Evolutionary conservation across 2,888 invertebrate genomes (phyloP), one percentile per base, ranked within the genome.

Genomic region (Lithophane ornitopus): DNA sequence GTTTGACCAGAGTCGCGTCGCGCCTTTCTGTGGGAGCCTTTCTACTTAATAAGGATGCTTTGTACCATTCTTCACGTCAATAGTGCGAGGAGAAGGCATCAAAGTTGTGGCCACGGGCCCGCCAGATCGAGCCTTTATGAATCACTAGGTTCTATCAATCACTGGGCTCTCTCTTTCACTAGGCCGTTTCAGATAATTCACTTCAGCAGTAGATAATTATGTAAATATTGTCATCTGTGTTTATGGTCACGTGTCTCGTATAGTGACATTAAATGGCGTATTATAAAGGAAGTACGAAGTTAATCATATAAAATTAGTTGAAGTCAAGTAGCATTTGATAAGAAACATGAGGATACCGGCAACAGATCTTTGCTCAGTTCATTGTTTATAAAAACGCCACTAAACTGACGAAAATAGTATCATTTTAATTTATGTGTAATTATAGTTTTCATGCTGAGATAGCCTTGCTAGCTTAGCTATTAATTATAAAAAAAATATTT

Each of bases 261-360:
- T 22, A 2, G 14, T 70, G 46, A 46, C 22, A 58, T 7, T 39
- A 14, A 44, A 26, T 62, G 44, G 6, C 62, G 44, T 44, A 16
- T 44, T 22, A 26, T 26, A 54, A 6, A 54, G 26, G 56, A 75
- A 65, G 56, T 41, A 58, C 28, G 14, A 28, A 28, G 46, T 44
- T 44, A 74, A 58, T 75, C 41, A 75, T 28, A 41, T 75, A 39
- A 54, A 74, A 74, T 75, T 58, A 49, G 34, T 61, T 26, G 14
- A 6, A n/a, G 28, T 28, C 44, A 74, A 62, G 44, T 26, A 34
- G 14, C 9, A 74, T 46, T 71, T 74, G 74, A 54, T 74, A 74
- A 54, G 44, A 2, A 46, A 19, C 7, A 34, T 3, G 11, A 74
- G 1, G 44, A 62, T 44, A 62, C 7, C 16, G 4, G 28, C 28